phyloP scores from a whole-genome alignment of 2,888 invertebrate genomes.

The Dasypolia templi region DNA sequence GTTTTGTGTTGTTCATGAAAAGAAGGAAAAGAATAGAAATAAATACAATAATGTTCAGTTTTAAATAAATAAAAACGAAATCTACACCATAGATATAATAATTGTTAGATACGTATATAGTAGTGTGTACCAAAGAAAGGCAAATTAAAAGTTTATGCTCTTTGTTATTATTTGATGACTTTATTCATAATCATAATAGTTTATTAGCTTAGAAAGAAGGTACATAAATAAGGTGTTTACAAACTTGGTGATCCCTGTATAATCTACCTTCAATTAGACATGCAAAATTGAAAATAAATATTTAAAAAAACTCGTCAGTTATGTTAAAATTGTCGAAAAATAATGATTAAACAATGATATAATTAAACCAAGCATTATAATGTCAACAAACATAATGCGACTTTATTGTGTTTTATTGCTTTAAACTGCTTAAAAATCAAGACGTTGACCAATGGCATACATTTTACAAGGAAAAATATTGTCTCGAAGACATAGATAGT shows the following conservation, averaged over 20 bases:
- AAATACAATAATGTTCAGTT: neutral
- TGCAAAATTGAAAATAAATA: too few relatives aligned
- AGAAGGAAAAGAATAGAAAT: neutral
- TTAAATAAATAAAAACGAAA: neutral
- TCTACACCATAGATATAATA: neutral
- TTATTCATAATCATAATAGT: too few relatives aligned
- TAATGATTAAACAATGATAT: too few relatives aligned
- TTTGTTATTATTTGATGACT: constrained; percentile 12
- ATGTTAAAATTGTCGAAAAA: too few relatives aligned
- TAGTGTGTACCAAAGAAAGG: constrained; percentile 1
- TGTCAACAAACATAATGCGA: too few relatives aligned
- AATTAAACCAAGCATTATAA: too few relatives aligned
- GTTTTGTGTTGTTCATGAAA: neutral
- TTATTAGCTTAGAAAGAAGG: too few relatives aligned
- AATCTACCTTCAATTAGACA: too few relatives aligned
- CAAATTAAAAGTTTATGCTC: constrained; percentile 2
- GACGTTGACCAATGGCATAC: neutral
- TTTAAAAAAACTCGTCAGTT: too few relatives aligned
- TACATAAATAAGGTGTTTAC: too few relatives aligned
- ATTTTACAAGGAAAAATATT: neutral
- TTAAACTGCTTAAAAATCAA: constrained; percentile 22
- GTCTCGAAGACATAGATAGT: neutral
- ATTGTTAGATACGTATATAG: too few relatives aligned
- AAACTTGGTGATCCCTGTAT: too few relatives aligned
- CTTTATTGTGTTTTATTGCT: constrained; percentile 15